Conservation (phyloP, 2,113 vertebrate species). For the Phyllostomus discolor region DNA sequence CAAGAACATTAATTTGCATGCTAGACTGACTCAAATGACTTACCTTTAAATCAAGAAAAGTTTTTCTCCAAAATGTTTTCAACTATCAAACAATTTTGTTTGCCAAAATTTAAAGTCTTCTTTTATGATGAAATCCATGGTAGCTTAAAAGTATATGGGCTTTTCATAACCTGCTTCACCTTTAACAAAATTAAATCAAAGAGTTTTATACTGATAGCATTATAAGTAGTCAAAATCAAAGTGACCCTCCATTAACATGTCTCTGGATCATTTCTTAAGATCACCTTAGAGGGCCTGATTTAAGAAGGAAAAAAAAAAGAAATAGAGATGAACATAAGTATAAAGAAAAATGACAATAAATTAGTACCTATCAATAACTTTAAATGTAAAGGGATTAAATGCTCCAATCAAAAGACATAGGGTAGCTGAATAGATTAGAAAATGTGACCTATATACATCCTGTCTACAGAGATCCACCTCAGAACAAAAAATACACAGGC, state of each 20-base stretch:
- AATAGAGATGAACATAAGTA: background rate
- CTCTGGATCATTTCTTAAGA: slow-evolving; percentile 11
- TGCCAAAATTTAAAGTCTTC: slow-evolving; percentile 60
- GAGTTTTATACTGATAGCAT: slow-evolving; percentile 72
- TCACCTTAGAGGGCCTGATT: background rate
- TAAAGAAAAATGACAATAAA: background rate
- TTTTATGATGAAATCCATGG: slow-evolving; percentile 70
- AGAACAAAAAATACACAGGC: background rate
- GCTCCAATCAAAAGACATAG: background rate
- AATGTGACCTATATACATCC: background rate
- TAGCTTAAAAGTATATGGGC: slow-evolving; percentile 31
- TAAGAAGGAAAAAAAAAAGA: background rate
- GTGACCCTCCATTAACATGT: slow-evolving; percentile 54
- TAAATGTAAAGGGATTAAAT: background rate
- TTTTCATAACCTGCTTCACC: slow-evolving; percentile 67
- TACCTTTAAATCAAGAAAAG: slow-evolving; percentile 58
- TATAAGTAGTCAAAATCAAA: slow-evolving; percentile 66
- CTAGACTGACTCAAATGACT: slow-evolving; percentile 33
- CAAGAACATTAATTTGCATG: slow-evolving; percentile 33
- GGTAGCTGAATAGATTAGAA: background rate
- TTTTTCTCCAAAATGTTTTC: slow-evolving; percentile 60
- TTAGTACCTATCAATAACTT: background rate
- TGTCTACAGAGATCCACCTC: background rate
- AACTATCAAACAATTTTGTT: slow-evolving; percentile 48
- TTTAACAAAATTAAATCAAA: slow-evolving; percentile 74